Conservation (phyloP, 2,888 invertebrate genomes). For the Tanypteryx hageni region DNA sequence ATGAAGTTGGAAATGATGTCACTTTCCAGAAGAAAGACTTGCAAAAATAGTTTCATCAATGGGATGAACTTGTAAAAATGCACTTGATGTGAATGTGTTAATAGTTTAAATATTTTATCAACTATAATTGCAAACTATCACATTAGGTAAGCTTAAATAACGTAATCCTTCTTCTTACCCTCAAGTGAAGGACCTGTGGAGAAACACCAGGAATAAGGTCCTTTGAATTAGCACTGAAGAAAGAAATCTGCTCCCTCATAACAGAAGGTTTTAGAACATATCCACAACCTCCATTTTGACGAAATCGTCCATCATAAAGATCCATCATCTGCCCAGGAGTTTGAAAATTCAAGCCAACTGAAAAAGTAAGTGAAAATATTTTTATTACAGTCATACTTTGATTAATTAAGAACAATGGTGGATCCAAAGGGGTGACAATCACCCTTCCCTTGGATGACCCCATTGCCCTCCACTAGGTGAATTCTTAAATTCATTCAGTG, state of each 20-base stretch:
- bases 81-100: no score
- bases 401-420: background rate
- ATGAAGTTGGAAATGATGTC: no score
- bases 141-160: no score
- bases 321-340: slow-evolving; percentile 80
- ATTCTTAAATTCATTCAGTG: background rate
- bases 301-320: slow-evolving; percentile 79
- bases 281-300: slow-evolving; percentile 80
- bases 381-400: background rate
- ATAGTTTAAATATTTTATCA: no score
- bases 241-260: slow-evolving; percentile 75
- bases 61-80: no score
- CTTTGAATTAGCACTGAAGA: slow-evolving; percentile 74
- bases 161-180: slow-evolving; percentile 70
- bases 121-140: no score
- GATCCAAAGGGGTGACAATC: background rate
- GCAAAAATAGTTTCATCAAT: no score
- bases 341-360: slow-evolving; percentile 79
- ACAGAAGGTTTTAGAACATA: slow-evolving; percentile 79
- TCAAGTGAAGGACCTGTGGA: slow-evolving; percentile 75
- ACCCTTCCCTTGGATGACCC: background rate
- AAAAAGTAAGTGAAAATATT: slow-evolving; percentile 36
- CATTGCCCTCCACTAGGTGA: background rate
- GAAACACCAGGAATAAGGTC: slow-evolving; percentile 75
- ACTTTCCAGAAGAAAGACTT: no score